Evolutionary conservation across 1,140 invertebrate genomes (phyloP).

Genomic region (Diabrotica undecimpunctata): DNA sequence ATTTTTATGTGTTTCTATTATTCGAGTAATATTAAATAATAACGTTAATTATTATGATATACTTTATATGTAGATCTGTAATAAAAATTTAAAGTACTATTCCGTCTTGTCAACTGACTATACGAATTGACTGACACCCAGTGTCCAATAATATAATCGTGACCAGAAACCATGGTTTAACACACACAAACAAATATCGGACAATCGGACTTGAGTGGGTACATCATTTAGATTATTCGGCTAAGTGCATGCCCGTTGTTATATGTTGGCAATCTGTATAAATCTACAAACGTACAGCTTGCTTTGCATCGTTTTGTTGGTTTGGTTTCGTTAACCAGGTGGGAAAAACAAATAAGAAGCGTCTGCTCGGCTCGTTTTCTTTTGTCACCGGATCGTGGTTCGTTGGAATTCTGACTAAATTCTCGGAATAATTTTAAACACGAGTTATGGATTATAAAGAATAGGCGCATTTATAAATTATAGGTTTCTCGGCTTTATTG

Average conservation of each 20-base stretch:
- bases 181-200: slow-evolving; percentile 1
- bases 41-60: too few species aligned
- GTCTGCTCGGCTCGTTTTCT: background rate
- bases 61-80: too few species aligned
- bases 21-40: too few species aligned
- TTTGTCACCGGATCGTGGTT: background rate
- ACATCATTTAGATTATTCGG: slow-evolving; percentile 17
- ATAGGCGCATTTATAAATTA: background rate
- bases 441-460: background rate
- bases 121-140: background rate
- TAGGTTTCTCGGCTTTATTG: too few species aligned
- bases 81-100: too few species aligned
- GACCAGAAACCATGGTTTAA: slow-evolving; percentile 8
- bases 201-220: slow-evolving; percentile 7
- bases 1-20: too few species aligned
- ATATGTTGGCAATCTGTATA: slow-evolving; percentile 8
- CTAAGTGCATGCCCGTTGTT: slow-evolving; percentile 4
- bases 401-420: slow-evolving; percentile 5
- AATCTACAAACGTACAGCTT: background rate
- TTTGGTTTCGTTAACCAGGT: slow-evolving; percentile 7
- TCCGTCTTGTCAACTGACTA: too few species aligned
- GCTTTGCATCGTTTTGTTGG: slow-evolving; percentile 1
- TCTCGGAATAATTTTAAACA: background rate
- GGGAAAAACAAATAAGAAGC: slow-evolving; percentile 8
- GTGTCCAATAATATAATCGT: slow-evolving; percentile 5